phyloP scores from a whole-genome alignment of 2,888 invertebrate species.

The Lydus trimaculatus region DNA sequence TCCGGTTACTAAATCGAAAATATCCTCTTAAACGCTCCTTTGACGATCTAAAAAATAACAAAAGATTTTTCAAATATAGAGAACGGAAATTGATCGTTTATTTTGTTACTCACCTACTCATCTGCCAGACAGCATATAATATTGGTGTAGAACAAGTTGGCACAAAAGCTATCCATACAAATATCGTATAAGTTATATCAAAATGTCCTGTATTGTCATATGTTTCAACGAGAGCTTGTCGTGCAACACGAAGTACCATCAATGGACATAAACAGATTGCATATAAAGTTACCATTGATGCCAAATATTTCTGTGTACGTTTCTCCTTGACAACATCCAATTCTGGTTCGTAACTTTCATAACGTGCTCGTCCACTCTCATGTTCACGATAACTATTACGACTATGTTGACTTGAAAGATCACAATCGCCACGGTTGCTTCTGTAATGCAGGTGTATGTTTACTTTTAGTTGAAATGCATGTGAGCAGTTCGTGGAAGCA shows the following conservation, averaged over 20 bases:
- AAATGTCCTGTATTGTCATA: conserved; percentile 73
- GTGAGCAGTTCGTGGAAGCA: no score
- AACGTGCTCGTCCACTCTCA: conserved; percentile 53
- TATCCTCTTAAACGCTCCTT: conserved; percentile 67
- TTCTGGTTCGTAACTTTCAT: conserved; percentile 65
- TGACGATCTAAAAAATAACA: conserved; percentile 59
- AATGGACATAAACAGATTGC: conserved; percentile 73
- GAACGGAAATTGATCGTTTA: neutral
- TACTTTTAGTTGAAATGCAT: no score
- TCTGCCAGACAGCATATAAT: conserved; percentile 70
- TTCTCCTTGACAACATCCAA: conserved; percentile 69
- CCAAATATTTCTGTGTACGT: conserved; percentile 72
- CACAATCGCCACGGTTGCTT: conserved; percentile 49
- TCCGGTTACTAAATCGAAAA: conserved; percentile 64
- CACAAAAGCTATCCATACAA: conserved; percentile 75
- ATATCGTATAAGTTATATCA: conserved; percentile 72
- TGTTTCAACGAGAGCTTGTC: conserved; percentile 71
- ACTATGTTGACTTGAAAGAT: conserved; percentile 52
- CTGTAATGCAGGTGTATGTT: conserved; percentile 39
- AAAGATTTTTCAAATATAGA: conserved; percentile 5
- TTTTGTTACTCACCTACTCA: conserved; percentile 64
- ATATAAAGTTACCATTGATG: conserved; percentile 71
- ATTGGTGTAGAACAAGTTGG: conserved; percentile 73
- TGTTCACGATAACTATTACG: conserved; percentile 47
- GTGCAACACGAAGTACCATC: conserved; percentile 67